Percentiles rank a stretch among this genome's conserved stretches.
phyloP scores from a whole-genome alignment of 1,140 invertebrate species.

The Caerostris darwini region DNA sequence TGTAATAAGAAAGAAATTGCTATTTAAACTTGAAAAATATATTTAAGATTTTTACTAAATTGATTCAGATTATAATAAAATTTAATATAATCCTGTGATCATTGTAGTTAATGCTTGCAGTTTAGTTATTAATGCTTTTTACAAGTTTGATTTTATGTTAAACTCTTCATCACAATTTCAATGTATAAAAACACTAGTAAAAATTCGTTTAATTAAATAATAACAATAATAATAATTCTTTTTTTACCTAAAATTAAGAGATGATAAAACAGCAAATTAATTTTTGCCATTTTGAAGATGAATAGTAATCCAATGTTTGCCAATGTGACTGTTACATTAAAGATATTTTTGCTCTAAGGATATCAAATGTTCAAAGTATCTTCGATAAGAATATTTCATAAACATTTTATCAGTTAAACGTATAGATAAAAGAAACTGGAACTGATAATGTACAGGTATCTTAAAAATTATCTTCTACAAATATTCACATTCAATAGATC shows the following conservation, averaged over 20 bases:
- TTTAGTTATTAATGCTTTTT: no score
- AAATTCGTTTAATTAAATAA: not conserved
- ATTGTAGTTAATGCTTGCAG: no score
- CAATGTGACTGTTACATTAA: not conserved
- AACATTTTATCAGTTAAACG: not conserved
- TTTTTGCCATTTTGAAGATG: not conserved
- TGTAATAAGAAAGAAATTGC: no score
- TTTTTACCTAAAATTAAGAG: not conserved
- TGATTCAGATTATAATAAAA: no score
- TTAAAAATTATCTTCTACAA: not conserved
- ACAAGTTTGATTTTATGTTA: no score
- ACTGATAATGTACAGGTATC: conserved; percentile 3
- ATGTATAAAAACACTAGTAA: not conserved
- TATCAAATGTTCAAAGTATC: not conserved
- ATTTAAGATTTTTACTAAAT: no score
- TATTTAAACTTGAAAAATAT: no score
- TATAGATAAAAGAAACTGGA: not conserved
- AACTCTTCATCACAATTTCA: no score
- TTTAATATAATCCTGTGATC: no score
- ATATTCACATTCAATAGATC: not conserved
- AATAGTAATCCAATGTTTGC: not conserved
- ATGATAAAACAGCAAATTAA: not conserved
- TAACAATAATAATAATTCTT: not conserved
- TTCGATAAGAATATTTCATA: not conserved
- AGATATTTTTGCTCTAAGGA: not conserved